Evolutionary conservation across 2,797 vertebrate genomes (phyloP).

Genomic region (Steatocranus sp.): DNA sequence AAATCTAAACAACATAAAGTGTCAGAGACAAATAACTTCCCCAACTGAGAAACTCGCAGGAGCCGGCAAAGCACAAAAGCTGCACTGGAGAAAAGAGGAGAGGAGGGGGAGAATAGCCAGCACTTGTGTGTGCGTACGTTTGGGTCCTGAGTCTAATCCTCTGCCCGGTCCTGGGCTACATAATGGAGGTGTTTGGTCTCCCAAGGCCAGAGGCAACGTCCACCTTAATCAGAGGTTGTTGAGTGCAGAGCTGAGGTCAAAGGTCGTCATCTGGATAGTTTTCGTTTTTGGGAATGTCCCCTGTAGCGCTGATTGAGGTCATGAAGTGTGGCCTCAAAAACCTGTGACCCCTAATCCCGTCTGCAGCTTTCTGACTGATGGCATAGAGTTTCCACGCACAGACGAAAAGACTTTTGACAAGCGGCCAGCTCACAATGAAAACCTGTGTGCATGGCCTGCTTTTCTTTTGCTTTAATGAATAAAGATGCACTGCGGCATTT

Average conservation of each 20-base stretch:
- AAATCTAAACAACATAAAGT: constrained; percentile 58
- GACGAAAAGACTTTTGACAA: neutral
- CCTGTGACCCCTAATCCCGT: constrained; percentile 60
- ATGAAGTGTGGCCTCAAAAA: constrained; percentile 49
- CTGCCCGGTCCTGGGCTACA: neutral
- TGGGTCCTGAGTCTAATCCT: constrained; percentile 22
- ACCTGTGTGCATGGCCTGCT: neutral
- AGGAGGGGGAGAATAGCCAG: neutral
- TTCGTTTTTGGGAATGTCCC: constrained; percentile 66
- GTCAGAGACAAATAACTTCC: constrained; percentile 53
- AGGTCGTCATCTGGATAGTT: constrained; percentile 80
- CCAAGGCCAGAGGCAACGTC: constrained; percentile 46
- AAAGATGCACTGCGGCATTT: neutral
- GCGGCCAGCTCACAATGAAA: neutral
- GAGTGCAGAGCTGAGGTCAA: constrained; percentile 53
- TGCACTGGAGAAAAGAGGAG: constrained; percentile 43
- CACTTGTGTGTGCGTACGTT: neutral
- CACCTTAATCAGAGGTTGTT: constrained; percentile 37
- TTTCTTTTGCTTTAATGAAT: neutral
- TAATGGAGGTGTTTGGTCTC: constrained; percentile 22
- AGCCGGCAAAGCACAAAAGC: constrained; percentile 46
- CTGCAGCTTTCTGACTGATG: constrained; percentile 53
- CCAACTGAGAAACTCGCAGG: constrained; percentile 22
- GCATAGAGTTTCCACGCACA: constrained; percentile 33
- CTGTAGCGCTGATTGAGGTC: constrained; percentile 66